Conservation (phyloP, 2,797 vertebrate species). For the Naso thynnoides region DNA sequence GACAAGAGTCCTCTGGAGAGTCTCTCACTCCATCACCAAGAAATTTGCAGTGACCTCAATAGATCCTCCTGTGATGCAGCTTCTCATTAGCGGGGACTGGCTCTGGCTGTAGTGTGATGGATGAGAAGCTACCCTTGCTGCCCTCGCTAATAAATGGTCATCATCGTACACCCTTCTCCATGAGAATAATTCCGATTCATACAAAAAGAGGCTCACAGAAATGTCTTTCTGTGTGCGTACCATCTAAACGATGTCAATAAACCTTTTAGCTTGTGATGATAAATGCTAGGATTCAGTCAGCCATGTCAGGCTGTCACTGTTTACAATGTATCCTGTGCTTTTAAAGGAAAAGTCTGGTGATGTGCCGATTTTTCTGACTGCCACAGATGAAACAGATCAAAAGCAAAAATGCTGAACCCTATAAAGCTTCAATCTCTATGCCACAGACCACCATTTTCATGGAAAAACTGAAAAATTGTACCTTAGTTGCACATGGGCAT, state of each 20-base stretch:
- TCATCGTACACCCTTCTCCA: slow-evolving; percentile 15
- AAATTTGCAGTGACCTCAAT: slow-evolving; percentile 51
- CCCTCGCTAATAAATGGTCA: slow-evolving; percentile 41
- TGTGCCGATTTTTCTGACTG: background rate
- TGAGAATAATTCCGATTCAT: slow-evolving; percentile 7
- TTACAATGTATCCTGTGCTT: background rate
- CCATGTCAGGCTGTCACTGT: background rate
- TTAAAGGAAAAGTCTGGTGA: background rate
- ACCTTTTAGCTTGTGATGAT: background rate
- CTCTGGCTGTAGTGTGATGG: slow-evolving; percentile 37
- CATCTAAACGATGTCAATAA: slow-evolving; percentile 6
- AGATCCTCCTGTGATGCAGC: slow-evolving; percentile 41
- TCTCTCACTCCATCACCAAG: background rate
- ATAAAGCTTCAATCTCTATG: background rate
- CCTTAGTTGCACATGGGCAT: too few relatives aligned
- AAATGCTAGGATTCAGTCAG: background rate
- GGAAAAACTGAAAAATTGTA: too few relatives aligned
- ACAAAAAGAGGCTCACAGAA: slow-evolving; percentile 4
- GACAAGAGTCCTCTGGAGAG: slow-evolving; percentile 22
- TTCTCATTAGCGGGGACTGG: slow-evolving; percentile 52
- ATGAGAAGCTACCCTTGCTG: slow-evolving; percentile 35
- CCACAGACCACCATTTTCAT: background rate
- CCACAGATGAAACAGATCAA: too few relatives aligned
- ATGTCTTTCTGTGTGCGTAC: background rate
- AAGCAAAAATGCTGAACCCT: too few relatives aligned